Evolutionary conservation across 1,140 invertebrate genomes (phyloP).

Genomic region (Drosophila melanica): DNA sequence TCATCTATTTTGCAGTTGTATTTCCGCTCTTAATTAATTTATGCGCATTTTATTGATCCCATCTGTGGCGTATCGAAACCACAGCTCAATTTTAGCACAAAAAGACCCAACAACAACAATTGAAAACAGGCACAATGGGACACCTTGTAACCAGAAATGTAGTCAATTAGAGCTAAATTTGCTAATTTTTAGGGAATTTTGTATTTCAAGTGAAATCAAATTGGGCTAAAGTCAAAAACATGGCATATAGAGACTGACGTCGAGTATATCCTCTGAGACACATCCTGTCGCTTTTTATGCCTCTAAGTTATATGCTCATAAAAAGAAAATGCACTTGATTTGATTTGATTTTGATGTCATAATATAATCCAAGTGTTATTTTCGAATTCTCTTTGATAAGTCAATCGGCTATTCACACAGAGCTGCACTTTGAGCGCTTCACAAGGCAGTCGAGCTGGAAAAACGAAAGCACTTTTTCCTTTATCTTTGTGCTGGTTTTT

Average conservation of each 20-base stretch:
- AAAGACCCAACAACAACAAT: not conserved
- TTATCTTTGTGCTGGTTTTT: slow-evolving; percentile 25
- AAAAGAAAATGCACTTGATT: slow-evolving; percentile 12
- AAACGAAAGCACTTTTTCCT: slow-evolving; percentile 23
- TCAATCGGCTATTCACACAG: slow-evolving; percentile 18
- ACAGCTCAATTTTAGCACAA: slow-evolving; percentile 13
- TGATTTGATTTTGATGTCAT: slow-evolving; percentile 23
- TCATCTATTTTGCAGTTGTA: slow-evolving; percentile 17
- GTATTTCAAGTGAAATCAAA: no score
- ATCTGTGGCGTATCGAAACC: slow-evolving; percentile 39
- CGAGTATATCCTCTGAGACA: no score
- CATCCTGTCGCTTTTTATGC: no score
- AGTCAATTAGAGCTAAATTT: not conserved
- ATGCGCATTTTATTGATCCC: slow-evolving; percentile 77
- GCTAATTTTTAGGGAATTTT: no score
- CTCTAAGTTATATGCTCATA: not conserved
- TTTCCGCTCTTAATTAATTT: slow-evolving; percentile 72
- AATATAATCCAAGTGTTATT: slow-evolving; percentile 23
- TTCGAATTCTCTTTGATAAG: not conserved
- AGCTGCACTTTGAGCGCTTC: slow-evolving; percentile 15
- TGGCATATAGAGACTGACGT: no score
- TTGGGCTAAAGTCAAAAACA: no score
- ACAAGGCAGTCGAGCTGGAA: slow-evolving; percentile 14
- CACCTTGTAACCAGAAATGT: not conserved
- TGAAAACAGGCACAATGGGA: not conserved